Evolutionary conservation across 2,888 invertebrate species (phyloP), one percentile per base, ranked within the genome.

Genomic region (Torymus tubicola): DNA sequence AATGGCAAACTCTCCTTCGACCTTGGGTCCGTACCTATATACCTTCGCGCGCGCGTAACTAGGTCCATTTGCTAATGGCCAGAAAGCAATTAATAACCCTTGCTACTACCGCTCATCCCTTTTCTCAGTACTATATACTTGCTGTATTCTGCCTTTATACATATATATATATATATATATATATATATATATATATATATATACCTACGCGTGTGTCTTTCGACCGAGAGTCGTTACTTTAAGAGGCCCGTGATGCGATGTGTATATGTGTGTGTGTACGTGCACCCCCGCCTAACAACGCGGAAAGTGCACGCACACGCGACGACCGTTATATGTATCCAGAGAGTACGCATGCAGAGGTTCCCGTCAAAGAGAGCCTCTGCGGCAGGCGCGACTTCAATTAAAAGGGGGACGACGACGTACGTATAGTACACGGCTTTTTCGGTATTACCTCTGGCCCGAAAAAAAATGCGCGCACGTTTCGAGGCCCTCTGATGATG

Each of bases 1-100:
- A 85, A 85, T 84, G 83, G 85, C 82, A 80, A 86, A 83, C 84
- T 68, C 84, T 68, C 61, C 42, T 11, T 11, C 2, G 63, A 24
- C 24, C 83, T 50, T 76, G 78, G 75, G 5, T 8, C 42, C 42
- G 10, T 8, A 1, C 60, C 69, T 70, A 81, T 77, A 80, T 82
- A 72, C 80, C 61, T 1, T 5, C 42, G 5, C 42, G 42, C 31
- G 31, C 42, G 42, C 78, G 63, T 74, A 72, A 64, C 83, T 84
- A 83, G 86, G 78, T 84, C 85, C 85, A 87, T 88, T 87, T 85
- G 84, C 87, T 87, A 88, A 88, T 88, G 87, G 88, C 84, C 83
- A 86, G 86, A 84, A 85, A 86, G 86, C 87, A 87, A 88, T 88
- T 88, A 88, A 87, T 88, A 87, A 87, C 85, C 64, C 67, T 31